Evolutionary conservation across 1,140 invertebrate species (phyloP).

Genomic region (Globodera ellingtonae): DNA sequence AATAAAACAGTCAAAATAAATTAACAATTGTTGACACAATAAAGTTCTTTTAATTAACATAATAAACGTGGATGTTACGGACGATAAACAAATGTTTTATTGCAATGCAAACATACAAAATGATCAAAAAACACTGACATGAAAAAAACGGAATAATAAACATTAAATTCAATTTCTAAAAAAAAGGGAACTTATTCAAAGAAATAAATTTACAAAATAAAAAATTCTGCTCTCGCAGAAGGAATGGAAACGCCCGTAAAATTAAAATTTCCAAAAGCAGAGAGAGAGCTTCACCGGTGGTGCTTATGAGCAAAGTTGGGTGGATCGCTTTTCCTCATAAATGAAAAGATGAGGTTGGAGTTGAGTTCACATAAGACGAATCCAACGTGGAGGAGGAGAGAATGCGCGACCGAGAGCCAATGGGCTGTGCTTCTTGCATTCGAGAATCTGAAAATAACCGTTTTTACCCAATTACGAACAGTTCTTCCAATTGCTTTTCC

Average conservation of each 20-base stretch:
- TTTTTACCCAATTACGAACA: neutral
- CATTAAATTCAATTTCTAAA: slow-evolving; percentile 2
- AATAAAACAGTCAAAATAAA: neutral
- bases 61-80: neutral
- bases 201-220: neutral
- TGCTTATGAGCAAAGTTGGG: neutral
- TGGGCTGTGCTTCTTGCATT: slow-evolving; percentile 35
- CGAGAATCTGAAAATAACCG: slow-evolving; percentile 33
- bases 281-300: too few species aligned
- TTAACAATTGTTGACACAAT: neutral
- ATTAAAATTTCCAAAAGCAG: neutral
- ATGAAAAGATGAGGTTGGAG: slow-evolving; percentile 16
- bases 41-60: too few species aligned
- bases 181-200: neutral
- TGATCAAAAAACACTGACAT: neutral
- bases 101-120: too few species aligned
- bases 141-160: neutral
- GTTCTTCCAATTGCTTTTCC: neutral
- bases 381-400: slow-evolving; percentile 44
- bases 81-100: neutral
- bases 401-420: slow-evolving; percentile 36
- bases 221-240: neutral
- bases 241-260: neutral
- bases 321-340: neutral
- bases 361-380: slow-evolving; percentile 2